A percentile compares a stretch with the other conserved stretches of the same genome.
phyloP scores from a whole-genome alignment of 2,113 vertebrate species.

The Hemiprocne comata region DNA sequence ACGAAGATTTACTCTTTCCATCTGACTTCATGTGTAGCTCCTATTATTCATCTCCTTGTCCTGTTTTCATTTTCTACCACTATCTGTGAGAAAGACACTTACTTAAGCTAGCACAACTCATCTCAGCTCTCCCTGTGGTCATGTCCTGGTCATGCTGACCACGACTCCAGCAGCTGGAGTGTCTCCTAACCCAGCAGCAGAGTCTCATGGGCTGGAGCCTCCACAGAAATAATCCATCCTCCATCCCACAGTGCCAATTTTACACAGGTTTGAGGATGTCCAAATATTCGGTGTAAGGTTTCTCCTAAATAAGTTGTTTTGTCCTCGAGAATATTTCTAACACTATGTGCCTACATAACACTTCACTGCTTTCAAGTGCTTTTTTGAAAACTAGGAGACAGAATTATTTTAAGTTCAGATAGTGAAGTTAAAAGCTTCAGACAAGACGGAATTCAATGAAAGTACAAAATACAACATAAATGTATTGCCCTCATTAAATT shows the following conservation, averaged over 20 bases:
- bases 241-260: background rate
- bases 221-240: background rate
- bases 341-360: background rate
- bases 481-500: background rate
- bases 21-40: conserved; percentile 48
- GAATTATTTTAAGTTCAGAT: background rate
- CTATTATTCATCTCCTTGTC: conserved; percentile 28
- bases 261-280: background rate
- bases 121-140: background rate
- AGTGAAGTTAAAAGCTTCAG: background rate
- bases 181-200: background rate
- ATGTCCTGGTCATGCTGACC: background rate
- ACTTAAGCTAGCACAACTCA: background rate
- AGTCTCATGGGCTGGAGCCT: background rate
- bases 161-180: background rate
- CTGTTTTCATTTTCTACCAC: background rate
- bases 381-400: background rate
- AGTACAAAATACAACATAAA: background rate
- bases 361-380: background rate
- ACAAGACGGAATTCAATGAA: conserved; percentile 2
- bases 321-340: background rate
- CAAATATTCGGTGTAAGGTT: background rate
- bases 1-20: conserved; percentile 70
- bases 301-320: background rate
- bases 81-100: background rate